A percentile compares a stretch with the other conserved stretches of the same genome.
phyloP scores from a whole-genome alignment of 2,888 invertebrate genomes.

The Allacma fusca region DNA sequence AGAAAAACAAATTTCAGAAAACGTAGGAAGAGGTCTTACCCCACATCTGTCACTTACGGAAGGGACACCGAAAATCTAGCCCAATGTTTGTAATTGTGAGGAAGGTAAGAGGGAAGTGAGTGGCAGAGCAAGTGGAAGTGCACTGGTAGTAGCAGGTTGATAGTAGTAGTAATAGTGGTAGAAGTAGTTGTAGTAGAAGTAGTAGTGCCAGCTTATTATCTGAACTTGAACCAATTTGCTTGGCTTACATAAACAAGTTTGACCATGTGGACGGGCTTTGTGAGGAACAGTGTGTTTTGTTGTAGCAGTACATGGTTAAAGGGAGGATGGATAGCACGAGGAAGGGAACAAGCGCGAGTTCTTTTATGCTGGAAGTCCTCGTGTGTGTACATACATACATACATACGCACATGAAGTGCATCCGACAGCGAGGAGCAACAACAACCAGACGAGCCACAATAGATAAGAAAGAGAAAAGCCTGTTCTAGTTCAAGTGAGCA shows the following conservation, averaged over 20 bases:
- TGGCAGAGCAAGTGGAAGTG: no score
- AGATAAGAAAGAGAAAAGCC: conserved; percentile 31
- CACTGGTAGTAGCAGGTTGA: not conserved
- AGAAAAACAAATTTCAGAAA: no score
- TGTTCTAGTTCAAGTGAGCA: conserved; percentile 12
- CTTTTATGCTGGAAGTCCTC: not conserved
- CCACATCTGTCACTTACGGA: not conserved
- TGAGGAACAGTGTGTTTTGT: not conserved
- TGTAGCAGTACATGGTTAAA: not conserved
- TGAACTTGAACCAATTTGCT: conserved; percentile 47
- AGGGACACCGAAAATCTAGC: conserved; percentile 33
- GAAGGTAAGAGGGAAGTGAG: conserved; percentile 8
- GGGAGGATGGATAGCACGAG: not conserved
- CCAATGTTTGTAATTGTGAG: conserved; percentile 34
- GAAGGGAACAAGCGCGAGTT: conserved; percentile 7
- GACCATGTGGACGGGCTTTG: conserved; percentile 35
- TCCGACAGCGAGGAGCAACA: not conserved
- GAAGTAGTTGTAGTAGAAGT: conserved; percentile 1
- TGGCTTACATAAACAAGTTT: conserved; percentile 38
- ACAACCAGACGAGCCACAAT: conserved; percentile 4
- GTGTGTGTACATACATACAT: not conserved
- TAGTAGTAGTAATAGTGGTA: not conserved
- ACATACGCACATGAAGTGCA: not conserved
- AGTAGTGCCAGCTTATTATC: conserved; percentile 17
- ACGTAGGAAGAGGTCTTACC: no score